A percentile compares a stretch with the other conserved stretches of the same genome.
Conservation (phyloP, 2,113 vertebrate species). For the Sinocyclocheilus maitianheensis region DNA sequence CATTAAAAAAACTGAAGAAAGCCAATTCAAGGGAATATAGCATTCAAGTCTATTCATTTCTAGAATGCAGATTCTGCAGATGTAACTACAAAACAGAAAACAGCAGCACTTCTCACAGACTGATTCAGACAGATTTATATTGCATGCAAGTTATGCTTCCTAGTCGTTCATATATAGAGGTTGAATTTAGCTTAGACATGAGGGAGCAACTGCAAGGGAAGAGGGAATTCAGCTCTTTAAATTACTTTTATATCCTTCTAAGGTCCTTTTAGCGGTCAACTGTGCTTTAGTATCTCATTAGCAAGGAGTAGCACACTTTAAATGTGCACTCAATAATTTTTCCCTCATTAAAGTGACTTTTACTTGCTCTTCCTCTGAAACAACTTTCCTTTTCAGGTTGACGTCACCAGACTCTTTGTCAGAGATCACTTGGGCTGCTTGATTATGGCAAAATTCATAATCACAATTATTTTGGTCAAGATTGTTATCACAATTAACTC, state of each 20-base stretch:
- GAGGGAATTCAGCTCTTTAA: background rate
- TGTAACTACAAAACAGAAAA: background rate
- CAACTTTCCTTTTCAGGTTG: background rate
- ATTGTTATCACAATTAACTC: too few species aligned
- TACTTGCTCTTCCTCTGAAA: background rate
- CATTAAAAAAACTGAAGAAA: background rate
- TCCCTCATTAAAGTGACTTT: constrained; percentile 2
- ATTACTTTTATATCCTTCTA: constrained; percentile 23
- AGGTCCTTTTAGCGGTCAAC: background rate
- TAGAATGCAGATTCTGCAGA: too few species aligned
- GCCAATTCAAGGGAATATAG: background rate
- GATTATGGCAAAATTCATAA: too few species aligned
- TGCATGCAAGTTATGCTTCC: background rate
- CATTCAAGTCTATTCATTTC: background rate
- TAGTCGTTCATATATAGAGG: background rate
- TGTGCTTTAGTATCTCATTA: constrained; percentile 4
- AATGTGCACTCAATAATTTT: constrained; percentile 14
- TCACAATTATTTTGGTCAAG: too few species aligned
- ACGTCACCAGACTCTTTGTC: background rate
- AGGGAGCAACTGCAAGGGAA: background rate
- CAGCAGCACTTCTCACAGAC: background rate
- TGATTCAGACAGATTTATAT: background rate
- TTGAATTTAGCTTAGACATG: background rate
- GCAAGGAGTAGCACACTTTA: background rate
- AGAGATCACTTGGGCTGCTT: background rate